Conservation (phyloP, 2,888 invertebrate genomes). For the Icerya purchasi region DNA sequence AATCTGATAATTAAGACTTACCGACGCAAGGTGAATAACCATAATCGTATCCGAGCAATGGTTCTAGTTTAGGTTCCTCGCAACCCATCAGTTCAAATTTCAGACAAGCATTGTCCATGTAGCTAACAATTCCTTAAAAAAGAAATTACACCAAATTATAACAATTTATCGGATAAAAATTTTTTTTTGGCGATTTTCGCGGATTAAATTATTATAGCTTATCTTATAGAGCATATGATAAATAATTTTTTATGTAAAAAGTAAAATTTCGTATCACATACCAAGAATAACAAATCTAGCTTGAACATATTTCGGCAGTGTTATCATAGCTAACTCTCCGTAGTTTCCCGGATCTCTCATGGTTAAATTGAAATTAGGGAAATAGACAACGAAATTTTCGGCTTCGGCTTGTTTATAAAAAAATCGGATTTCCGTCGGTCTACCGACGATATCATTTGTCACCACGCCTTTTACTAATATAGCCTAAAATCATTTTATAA, state of each 20-base stretch:
- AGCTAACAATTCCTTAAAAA: constrained; percentile 69
- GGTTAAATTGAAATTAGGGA: constrained; percentile 85
- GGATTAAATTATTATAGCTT: too few species aligned
- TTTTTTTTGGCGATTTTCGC: too few species aligned
- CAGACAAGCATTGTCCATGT: constrained; percentile 88
- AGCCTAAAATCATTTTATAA: too few species aligned
- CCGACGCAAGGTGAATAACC: constrained; percentile 83
- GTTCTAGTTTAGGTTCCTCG: constrained; percentile 61
- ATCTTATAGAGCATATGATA: too few species aligned
- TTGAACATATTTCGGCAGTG: constrained; percentile 77
- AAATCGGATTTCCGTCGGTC: constrained; percentile 88
- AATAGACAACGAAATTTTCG: constrained; percentile 90
- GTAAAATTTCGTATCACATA: constrained; percentile 19
- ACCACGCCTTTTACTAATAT: constrained; percentile 85
- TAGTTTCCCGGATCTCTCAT: constrained; percentile 92
- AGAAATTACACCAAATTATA: too few species aligned
- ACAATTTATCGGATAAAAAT: too few species aligned
- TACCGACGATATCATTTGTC: constrained; percentile 81
- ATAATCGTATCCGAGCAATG: constrained; percentile 75
- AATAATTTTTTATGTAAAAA: background rate
- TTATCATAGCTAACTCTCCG: constrained; percentile 89
- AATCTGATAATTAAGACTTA: too few species aligned
- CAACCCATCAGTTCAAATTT: constrained; percentile 94
- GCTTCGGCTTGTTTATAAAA: constrained; percentile 88
- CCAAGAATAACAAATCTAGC: constrained; percentile 75